phyloP scores from a whole-genome alignment of 2,888 invertebrate genomes.

The Lordiphosa andalusiaca region DNA sequence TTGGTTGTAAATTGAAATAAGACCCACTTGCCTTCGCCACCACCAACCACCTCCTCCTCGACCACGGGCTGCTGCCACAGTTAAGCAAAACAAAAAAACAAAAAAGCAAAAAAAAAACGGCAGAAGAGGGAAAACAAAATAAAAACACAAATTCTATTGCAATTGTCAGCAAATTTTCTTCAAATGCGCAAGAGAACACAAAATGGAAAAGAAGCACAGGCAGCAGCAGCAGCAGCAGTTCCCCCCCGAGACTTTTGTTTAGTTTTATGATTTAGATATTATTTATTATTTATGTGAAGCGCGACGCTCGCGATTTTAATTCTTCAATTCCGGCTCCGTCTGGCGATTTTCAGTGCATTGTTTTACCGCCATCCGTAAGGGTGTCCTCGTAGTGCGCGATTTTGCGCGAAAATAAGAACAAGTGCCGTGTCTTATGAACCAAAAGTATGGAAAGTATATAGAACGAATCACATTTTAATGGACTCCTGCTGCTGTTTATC shows the following conservation, averaged over 20 bases:
- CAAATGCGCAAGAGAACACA: constrained; percentile 43
- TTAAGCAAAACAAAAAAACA: constrained; percentile 22
- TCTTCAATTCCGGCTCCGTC: constrained; percentile 12
- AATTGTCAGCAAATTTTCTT: constrained; percentile 69
- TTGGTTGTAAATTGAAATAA: constrained; percentile 76
- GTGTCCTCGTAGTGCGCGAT: constrained; percentile 51
- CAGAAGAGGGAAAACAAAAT: constrained; percentile 4
- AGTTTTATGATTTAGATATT: constrained; percentile 16
- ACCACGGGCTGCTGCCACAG: constrained; percentile 29
- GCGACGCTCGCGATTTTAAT: constrained; percentile 26
- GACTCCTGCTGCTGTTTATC: not conserved
- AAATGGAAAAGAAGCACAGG: constrained; percentile 7
- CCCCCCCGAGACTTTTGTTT: constrained; percentile 4
- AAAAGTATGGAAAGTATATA: constrained; percentile 1
- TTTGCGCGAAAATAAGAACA: no score
- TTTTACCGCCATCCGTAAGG: constrained; percentile 62
- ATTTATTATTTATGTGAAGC: constrained; percentile 43
- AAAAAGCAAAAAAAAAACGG: constrained; percentile 16
- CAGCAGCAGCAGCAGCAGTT: constrained; percentile 3
- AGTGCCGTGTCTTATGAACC: constrained; percentile 9
- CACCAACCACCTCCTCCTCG: constrained; percentile 8
- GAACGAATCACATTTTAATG: constrained; percentile 7
- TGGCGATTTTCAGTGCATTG: constrained; percentile 53
- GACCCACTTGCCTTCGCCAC: constrained; percentile 54
- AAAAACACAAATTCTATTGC: constrained; percentile 59